Base-by-base conservation (phyloP, 2,113 vertebrate species). In the Myiozetetes cayanensis region DNA sequence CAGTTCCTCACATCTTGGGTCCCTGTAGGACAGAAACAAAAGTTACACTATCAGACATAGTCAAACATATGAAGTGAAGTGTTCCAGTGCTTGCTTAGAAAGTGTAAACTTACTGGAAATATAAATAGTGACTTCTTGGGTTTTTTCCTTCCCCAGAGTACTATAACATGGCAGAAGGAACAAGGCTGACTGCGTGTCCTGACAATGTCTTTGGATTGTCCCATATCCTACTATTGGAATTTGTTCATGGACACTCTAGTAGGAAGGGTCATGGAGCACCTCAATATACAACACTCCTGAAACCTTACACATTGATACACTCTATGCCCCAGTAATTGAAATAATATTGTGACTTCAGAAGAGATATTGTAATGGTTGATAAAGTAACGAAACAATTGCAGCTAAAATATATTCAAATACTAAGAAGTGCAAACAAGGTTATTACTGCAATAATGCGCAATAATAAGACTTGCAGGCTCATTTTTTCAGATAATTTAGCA, bases 61-160 rank as follows among this genome's bases (percentile, higher is more conserved):
- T 59, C 37, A 75, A 83, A 44, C 24, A 8, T 22, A 33, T 0
- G 18, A 44, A 90, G 27, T 4, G 14, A 66, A 61, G 9, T 15
- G 5, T 46, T n/a, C 3, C 35, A 59, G 8, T 17, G 4, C 7
- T 73, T 59, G 6, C 21, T 65, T 41, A 68, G n/a, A 72, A 76
- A 50, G 22, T 39, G 20, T 2, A 70, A 56, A 63, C 10, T 77
- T 79, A 19, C 13, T 35, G 24, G 28, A 87, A 65, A 73, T 68
- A 77, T 8, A 81, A 16, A 80, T 3, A 61, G 3, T 3, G 4
- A 28, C 9, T 65, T 39, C 3, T 16, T 1, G 1, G 2, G 0
- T 1, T 11, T 47, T 75, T 72, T 61, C 16, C 4, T 58, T 78
- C 9, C 15, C 5, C 7, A 33, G 31, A 62, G 9, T 52, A 58